phyloP scores from a whole-genome alignment of 2,797 vertebrate genomes.

The Acanthis flammea region DNA sequence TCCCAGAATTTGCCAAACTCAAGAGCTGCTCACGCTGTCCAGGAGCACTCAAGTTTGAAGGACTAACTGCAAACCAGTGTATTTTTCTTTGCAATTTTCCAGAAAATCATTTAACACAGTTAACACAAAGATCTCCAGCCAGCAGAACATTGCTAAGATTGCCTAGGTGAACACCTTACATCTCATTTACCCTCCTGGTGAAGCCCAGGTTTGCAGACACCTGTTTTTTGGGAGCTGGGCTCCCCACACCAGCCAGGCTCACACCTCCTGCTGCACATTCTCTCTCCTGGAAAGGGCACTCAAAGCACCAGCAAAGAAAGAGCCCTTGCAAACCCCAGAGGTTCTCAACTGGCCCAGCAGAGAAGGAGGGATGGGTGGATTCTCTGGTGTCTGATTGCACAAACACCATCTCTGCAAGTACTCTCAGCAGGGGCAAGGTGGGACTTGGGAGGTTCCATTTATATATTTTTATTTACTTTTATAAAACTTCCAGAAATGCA shows the following conservation, averaged over 20 bases:
- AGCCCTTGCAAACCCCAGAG: not conserved
- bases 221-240: not conserved
- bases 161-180: not conserved
- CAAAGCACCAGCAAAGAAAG: not conserved
- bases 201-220: not conserved
- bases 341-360: not conserved
- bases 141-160: not conserved
- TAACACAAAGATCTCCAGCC: not conserved
- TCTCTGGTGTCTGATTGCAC: not conserved
- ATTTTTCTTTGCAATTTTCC: not conserved
- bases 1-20: not conserved
- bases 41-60: not conserved
- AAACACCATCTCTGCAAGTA: not conserved
- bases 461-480: not conserved
- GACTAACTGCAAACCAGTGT: not conserved
- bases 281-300: not conserved
- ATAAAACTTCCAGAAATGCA: not conserved
- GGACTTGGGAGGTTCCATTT: not conserved
- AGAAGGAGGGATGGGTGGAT: not conserved
- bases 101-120: not conserved
- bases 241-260: not conserved
- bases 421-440: not conserved
- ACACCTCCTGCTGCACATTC: fast-evolving
- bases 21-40: not conserved
- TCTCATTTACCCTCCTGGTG: not conserved